Evolutionary conservation across 2,888 invertebrate species (phyloP), one percentile per base, ranked within the genome.

Genomic region (Tryphoninae sp.): DNA sequence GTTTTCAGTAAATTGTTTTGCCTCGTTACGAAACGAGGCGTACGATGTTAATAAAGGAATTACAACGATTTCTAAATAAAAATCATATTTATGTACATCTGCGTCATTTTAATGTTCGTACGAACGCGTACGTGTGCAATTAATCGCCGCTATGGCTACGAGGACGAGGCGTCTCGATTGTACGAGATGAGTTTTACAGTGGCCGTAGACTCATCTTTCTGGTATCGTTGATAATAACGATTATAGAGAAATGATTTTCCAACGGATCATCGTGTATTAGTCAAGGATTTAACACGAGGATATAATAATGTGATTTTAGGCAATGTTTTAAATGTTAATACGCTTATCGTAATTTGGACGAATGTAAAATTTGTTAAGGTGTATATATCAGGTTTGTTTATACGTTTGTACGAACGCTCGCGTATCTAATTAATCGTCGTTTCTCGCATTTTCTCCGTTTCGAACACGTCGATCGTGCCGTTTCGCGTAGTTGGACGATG

Each of bases 151-250:
- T 68, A 51, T 33, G 49, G 26, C 51, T n/a, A 51, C 55, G 74
- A 64, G 74, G 65, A 75, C 75, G 67, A 26, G 19, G 19, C 40
- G 40, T 62, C 68, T 61, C 76, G 62, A 68, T 6, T n/a, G 19
- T 45, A 11, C 40, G 75, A 51, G 51, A 76, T 53, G 59, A 61
- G 33, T 68, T 61, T 61, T 11, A 22, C 49, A 53, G 16, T 16
- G 13, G 40, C 22, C 49, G 49, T 33, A 23, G n/a, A 65, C 6
- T 33, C 16, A 59, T 51, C 26, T 55, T n/a, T 33, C 33, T 19
- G 11, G 23, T 65, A 45, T 11, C 53, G 19, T 53, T 53, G 13
- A 16, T 19, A 53, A 33, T 33, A 33, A 6, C 33, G 33, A 33
- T 33, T 33, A 33, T 3, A 33, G 6, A 51, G n/a, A 51, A 51